These are phyloP conservation scores for Coturnix japonica DNA, from an alignment of 2,113 vertebrate genomes.

Conservation along the genomic window DNA sequence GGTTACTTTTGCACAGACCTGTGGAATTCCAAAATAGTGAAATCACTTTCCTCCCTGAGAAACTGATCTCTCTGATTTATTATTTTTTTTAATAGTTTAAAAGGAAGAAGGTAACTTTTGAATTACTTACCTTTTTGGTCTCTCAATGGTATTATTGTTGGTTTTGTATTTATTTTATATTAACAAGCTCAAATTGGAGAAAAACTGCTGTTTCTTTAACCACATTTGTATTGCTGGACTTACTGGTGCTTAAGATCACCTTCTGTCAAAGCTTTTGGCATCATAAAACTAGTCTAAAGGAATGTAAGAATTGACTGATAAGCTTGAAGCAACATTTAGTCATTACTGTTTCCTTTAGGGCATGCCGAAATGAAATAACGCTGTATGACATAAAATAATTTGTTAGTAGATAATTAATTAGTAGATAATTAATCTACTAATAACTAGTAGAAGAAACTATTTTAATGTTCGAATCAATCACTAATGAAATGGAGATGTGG, in stretches of 20 bases:
- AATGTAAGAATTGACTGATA: background rate
- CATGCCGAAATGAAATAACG: background rate
- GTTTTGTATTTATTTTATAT: background rate
- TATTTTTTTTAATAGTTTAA: background rate
- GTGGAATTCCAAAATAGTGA: background rate
- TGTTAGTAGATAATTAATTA: background rate
- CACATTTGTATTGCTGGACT: background rate
- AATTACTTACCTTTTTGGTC: background rate
- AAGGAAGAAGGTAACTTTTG: background rate
- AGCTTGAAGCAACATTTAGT: background rate
- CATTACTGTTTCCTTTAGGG: background rate
- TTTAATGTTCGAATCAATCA: background rate
- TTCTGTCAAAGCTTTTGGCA: background rate
- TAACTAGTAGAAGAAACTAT: background rate
- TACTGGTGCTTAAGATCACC: background rate
- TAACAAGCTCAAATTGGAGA: background rate
- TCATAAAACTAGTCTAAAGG: background rate
- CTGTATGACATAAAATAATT: background rate
- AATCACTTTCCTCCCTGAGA: background rate
- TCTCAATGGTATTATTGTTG: background rate
- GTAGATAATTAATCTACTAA: too few relatives aligned
- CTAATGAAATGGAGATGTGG: background rate
- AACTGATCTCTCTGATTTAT: background rate
- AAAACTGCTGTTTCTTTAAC: background rate
- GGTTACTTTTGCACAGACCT: background rate